Evolutionary conservation across 2,888 invertebrate species (phyloP).

Genomic region (Ectobius pallidus): DNA sequence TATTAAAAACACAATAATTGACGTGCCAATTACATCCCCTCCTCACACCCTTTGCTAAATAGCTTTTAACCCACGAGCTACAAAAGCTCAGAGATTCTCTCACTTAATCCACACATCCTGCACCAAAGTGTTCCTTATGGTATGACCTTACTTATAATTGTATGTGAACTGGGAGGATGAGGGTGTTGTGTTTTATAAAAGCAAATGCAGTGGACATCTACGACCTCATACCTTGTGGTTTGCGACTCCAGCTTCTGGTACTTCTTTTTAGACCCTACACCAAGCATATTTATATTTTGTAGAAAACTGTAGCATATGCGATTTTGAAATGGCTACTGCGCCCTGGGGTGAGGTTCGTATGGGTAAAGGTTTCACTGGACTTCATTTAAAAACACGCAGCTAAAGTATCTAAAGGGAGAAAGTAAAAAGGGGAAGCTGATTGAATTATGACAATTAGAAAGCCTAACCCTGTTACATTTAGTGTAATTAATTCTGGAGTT

Average conservation of each 20-base stretch:
- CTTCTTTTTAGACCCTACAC: background rate
- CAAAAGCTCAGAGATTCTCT: background rate
- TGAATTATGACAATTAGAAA: no score
- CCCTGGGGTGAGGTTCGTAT: no score
- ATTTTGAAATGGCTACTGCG: no score
- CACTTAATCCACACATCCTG: constrained; percentile 20
- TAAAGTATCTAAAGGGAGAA: no score
- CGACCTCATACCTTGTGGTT: constrained; percentile 28
- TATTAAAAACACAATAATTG: constrained; percentile 32
- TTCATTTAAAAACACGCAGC: no score
- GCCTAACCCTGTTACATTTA: no score
- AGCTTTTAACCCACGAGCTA: constrained; percentile 22
- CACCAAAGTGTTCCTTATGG: constrained; percentile 28
- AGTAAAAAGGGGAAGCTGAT: no score
- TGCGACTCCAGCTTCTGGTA: constrained; percentile 11
- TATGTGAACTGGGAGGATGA: constrained; percentile 18
- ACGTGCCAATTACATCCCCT: constrained; percentile 25
- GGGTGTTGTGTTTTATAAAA: constrained; percentile 20
- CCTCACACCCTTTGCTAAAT: background rate
- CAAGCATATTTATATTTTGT: constrained; percentile 10
- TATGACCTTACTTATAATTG: constrained; percentile 30
- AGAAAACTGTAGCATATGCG: no score
- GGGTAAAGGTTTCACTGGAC: no score
- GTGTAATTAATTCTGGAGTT: no score
- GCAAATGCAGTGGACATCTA: constrained; percentile 24